These are phyloP conservation scores for Enteromius trimaculatus DNA, from an alignment of 2,797 vertebrate species.

Conservation along the genomic window DNA sequence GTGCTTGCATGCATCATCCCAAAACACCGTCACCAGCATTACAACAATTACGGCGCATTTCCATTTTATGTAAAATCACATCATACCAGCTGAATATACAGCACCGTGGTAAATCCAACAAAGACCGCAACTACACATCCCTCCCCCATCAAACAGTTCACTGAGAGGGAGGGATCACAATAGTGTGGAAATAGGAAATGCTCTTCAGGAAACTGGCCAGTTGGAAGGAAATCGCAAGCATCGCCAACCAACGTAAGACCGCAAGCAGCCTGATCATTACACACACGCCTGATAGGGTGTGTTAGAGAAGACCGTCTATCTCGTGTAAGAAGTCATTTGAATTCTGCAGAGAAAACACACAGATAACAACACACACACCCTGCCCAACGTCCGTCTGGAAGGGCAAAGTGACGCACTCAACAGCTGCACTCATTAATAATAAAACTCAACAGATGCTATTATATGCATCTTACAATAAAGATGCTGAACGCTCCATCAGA, in stretches of 20 bases:
- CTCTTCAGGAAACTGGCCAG: constrained; percentile 29
- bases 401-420: not conserved
- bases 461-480: constrained; percentile 17
- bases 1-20: not conserved
- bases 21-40: constrained; percentile 15
- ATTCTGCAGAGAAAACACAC: constrained; percentile 16
- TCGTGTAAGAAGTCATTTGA: constrained; percentile 35
- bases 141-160: not conserved
- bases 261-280: not conserved
- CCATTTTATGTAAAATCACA: not conserved
- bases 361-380: constrained; percentile 38
- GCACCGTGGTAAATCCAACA: not conserved
- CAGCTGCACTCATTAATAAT: constrained; percentile 49
- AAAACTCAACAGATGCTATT: constrained; percentile 24
- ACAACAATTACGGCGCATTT: constrained; percentile 7
- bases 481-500: not conserved
- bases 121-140: not conserved
- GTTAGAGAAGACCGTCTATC: constrained; percentile 4
- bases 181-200: constrained; percentile 44
- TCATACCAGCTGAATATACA: not conserved
- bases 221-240: constrained; percentile 2
- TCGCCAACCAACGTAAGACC: constrained; percentile 30
- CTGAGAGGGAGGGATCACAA: constrained; percentile 18
- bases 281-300: not conserved
- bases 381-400: not conserved